Percentiles rank a stretch among this genome's conserved stretches.
Conservation (phyloP, 2,113 vertebrate genomes). For the Aythya baeri region DNA sequence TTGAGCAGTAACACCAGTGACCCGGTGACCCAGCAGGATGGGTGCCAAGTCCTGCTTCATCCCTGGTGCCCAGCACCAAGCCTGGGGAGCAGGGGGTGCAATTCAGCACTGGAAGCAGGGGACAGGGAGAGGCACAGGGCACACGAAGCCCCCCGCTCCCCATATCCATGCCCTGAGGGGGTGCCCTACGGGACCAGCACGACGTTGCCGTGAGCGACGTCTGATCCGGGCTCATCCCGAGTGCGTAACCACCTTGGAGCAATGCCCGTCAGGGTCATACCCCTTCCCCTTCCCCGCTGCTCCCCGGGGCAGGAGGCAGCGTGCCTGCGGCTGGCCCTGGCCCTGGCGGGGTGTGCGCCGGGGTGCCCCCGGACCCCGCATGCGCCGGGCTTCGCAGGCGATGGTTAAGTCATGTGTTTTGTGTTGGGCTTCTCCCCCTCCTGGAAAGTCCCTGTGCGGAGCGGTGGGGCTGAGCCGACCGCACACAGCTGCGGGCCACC, state of each 20-base stretch:
- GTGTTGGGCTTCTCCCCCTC: slow-evolving; percentile 67
- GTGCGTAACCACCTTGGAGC: neutral
- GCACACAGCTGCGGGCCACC: slow-evolving; percentile 83
- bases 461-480: slow-evolving; percentile 75
- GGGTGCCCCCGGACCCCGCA: neutral
- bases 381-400: neutral
- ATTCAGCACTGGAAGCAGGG: neutral
- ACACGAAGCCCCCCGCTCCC: fast-evolving
- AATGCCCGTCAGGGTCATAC: neutral
- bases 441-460: slow-evolving; percentile 72
- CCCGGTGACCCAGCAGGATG: slow-evolving; percentile 4
- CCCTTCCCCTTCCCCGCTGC: neutral
- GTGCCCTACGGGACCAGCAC: neutral
- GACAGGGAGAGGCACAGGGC: neutral
- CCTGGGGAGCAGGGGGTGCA: neutral
- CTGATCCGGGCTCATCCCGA: neutral
- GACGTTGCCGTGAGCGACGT: fast-evolving
- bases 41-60: slow-evolving; percentile 16
- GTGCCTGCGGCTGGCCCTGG: fast-evolving
- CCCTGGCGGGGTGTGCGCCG: fast-evolving
- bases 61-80: neutral
- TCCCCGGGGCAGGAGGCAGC: neutral
- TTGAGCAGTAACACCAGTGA: neutral
- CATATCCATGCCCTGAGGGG: neutral
- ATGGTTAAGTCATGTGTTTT: slow-evolving; percentile 66